phyloP scores from a whole-genome alignment of 2,888 invertebrate species.

The Gortyna flavago region DNA sequence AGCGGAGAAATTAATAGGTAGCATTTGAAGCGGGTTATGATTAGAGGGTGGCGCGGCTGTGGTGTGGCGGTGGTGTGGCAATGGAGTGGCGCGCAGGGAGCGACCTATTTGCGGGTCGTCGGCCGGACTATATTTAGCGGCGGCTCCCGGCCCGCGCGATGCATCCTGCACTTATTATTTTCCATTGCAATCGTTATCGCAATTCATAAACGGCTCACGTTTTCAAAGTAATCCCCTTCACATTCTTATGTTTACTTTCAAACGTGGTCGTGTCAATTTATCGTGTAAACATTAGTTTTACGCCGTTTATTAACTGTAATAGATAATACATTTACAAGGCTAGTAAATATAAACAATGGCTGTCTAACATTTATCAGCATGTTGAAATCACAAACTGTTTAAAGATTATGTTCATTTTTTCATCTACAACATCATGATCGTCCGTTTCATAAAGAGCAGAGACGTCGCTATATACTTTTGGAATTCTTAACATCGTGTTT shows the following conservation, averaged over 20 bases:
- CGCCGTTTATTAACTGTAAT: slow-evolving; percentile 59
- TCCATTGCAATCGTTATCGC: slow-evolving; percentile 79
- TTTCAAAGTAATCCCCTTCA: slow-evolving; percentile 68
- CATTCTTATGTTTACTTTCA: slow-evolving; percentile 59
- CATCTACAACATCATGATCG: background rate
- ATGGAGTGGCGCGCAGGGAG: slow-evolving; percentile 70
- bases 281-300: slow-evolving; percentile 59
- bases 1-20: slow-evolving; percentile 59
- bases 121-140: slow-evolving; percentile 87
- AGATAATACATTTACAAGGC: slow-evolving; percentile 67
- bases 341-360: slow-evolving; percentile 60
- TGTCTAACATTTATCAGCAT: slow-evolving; percentile 49
- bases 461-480: background rate
- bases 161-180: slow-evolving; percentile 82
- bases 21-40: slow-evolving; percentile 60
- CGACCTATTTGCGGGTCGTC: slow-evolving; percentile 85
- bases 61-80: slow-evolving; percentile 49
- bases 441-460: background rate
- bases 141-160: slow-evolving; percentile 72
- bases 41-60: slow-evolving; percentile 56
- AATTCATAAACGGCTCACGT: slow-evolving; percentile 49
- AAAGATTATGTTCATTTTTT: slow-evolving; percentile 41
- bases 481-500: background rate
- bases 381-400: slow-evolving; percentile 45
- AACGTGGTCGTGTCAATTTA: slow-evolving; percentile 60